Conservation (phyloP, 2,113 vertebrate genomes). For the Zosterops hypoxanthus region DNA sequence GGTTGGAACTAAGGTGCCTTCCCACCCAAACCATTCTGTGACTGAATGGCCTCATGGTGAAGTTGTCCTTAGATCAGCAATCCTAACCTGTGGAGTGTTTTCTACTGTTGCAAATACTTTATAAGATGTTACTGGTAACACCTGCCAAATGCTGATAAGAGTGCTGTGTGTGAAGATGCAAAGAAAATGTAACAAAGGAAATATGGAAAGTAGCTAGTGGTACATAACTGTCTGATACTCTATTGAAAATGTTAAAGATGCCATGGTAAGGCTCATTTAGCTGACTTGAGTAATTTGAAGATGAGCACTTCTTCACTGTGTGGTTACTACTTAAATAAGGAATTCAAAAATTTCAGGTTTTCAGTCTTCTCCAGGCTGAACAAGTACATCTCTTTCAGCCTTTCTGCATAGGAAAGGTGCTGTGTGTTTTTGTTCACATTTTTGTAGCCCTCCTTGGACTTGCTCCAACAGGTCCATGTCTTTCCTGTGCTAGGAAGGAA, state of each 20-base stretch:
- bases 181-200: not conserved
- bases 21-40: not conserved
- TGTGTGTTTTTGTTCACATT: not conserved
- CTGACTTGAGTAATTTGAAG: not conserved
- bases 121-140: not conserved
- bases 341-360: not conserved
- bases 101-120: not conserved
- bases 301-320: not conserved
- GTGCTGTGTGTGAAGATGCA: not conserved
- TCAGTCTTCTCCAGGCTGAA: not conserved
- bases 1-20: not conserved
- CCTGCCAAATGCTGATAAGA: not conserved
- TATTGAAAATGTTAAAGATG: not conserved
- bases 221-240: not conserved
- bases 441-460: not conserved
- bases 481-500: not conserved
- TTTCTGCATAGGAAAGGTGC: not conserved
- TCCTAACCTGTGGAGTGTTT: not conserved
- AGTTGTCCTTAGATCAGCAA: not conserved
- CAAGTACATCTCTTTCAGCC: not conserved
- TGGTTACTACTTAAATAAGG: not conserved
- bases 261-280: not conserved
- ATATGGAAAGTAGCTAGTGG: not conserved
- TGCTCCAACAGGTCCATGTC: not conserved
- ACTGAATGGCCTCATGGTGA: not conserved